Evolutionary conservation across 2,888 invertebrate species (phyloP).

Genomic region (Notocelia uddmanniana): DNA sequence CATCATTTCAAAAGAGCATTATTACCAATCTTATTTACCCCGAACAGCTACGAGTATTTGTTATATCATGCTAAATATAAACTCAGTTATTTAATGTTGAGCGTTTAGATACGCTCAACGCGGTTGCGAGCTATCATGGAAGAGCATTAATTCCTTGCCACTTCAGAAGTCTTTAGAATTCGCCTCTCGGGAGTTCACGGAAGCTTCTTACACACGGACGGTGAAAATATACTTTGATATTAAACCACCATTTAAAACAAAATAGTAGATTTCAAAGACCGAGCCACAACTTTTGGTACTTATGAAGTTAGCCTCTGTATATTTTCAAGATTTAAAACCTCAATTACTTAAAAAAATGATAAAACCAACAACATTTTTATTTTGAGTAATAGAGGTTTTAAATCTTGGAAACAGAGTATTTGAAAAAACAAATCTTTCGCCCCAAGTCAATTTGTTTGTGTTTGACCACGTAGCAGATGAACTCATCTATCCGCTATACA

Average conservation of each 20-base stretch:
- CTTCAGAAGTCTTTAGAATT: constrained; percentile 41
- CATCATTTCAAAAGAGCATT: neutral
- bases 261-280: no score
- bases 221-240: neutral
- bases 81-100: neutral
- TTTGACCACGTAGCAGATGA: no score
- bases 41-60: neutral
- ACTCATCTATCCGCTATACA: no score
- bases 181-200: constrained; percentile 9
- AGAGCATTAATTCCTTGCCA: constrained; percentile 43
- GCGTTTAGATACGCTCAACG: constrained; percentile 19
- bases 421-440: no score
- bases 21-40: neutral
- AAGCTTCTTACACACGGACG: constrained; percentile 32
- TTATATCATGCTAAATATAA: neutral
- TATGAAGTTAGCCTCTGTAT: no score
- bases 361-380: no score
- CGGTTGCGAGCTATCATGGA: constrained; percentile 21
- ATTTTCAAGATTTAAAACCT: no score
- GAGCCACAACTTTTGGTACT: no score
- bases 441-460: no score
- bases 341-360: no score
- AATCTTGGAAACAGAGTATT: no score
- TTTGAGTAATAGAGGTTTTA: no score
- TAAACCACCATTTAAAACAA: neutral